Base-by-base conservation (phyloP, 2,113 vertebrate genomes). In the Oplegnathus fasciatus region DNA sequence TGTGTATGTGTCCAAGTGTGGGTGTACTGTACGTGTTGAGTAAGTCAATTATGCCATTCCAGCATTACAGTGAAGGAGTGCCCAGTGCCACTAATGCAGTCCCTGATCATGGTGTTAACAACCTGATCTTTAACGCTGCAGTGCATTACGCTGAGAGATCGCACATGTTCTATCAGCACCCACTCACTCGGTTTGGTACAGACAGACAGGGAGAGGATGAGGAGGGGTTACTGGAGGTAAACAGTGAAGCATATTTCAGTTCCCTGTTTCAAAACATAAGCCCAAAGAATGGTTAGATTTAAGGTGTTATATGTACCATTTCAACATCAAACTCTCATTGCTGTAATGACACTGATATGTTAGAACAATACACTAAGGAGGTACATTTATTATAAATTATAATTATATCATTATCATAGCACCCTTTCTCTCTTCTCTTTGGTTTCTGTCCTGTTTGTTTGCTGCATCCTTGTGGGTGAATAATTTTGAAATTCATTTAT, bases 41-140 rank as follows among this genome's bases (percentile, higher is more conserved):
- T 82, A 82, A 90, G 85, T 93, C 90, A 90, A 92, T 93, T 92
- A 92, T 93, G 90, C 84, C 80, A 72, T 91, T 84, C 80, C 86
- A 88, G 85, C 86, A 75, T 78, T 88, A 82, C 81, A 91, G 90
- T 90, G 77, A 92, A 92, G 88, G 75, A 92, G 88, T 75, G 77
- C 86, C 79, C 84, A 52, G 81, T 90, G 90, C 84, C 85, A 86
- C 92, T 95, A 93, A 95, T 95, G 94, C 88, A 94, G 88, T 93
- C 87, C 89, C 86, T 87, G 91, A 94, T 94, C 90, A 89, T 75
- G 11, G 82, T 90, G 92, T 95, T 93, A 93, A 94, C 93, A 93
- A 84, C 74, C 90, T 89, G 93, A 92, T 91, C 91, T 94, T 94
- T 91, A 92, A 89, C 77, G 83, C 89, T 61, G 86, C 77, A 84